phyloP scores from a whole-genome alignment of 2,888 invertebrate species.

The Ormyrus nitidulus region DNA sequence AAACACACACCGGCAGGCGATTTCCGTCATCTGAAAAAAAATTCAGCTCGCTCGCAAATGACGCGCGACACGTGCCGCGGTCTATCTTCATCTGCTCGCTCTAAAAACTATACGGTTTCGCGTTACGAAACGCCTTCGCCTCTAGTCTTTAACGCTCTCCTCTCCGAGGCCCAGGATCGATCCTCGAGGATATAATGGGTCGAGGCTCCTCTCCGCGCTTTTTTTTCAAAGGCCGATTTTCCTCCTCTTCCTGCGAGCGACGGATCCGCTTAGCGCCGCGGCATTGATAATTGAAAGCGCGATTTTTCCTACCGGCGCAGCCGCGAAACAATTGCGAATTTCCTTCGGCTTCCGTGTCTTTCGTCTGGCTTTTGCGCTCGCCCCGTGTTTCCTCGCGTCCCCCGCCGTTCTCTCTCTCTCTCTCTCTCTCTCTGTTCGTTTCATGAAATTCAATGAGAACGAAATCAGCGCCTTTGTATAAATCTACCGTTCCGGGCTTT shows the following conservation, averaged over 20 bases:
- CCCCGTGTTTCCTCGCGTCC: too few species aligned
- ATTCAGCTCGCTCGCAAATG: too few species aligned
- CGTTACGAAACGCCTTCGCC: too few species aligned
- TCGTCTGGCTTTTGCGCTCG: too few species aligned
- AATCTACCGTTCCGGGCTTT: neutral
- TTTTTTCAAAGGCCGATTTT: slow-evolving; percentile 4
- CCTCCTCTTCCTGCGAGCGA: slow-evolving; percentile 20
- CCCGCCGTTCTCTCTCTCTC: too few species aligned
- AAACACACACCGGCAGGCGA: too few species aligned
- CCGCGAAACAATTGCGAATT: slow-evolving; percentile 34
- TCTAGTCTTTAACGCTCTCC: too few species aligned
- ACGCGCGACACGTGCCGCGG: too few species aligned
- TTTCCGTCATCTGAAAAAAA: too few species aligned
- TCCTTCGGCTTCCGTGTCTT: neutral
- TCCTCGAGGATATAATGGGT: slow-evolving; percentile 28
- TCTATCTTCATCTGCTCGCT: too few species aligned
- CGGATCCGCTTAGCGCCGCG: slow-evolving; percentile 17
- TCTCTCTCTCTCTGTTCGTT: too few species aligned
- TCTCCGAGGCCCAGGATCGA: slow-evolving; percentile 7
- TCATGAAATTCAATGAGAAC: neutral
- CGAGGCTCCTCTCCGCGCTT: slow-evolving; percentile 24
- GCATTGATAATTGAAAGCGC: slow-evolving; percentile 44
- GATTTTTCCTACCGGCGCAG: slow-evolving; percentile 4
- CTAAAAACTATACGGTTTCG: too few species aligned
- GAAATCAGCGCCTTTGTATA: slow-evolving; percentile 17